Base-by-base conservation (phyloP, 1,140 invertebrate genomes). In the Drosophila nebulosa region DNA sequence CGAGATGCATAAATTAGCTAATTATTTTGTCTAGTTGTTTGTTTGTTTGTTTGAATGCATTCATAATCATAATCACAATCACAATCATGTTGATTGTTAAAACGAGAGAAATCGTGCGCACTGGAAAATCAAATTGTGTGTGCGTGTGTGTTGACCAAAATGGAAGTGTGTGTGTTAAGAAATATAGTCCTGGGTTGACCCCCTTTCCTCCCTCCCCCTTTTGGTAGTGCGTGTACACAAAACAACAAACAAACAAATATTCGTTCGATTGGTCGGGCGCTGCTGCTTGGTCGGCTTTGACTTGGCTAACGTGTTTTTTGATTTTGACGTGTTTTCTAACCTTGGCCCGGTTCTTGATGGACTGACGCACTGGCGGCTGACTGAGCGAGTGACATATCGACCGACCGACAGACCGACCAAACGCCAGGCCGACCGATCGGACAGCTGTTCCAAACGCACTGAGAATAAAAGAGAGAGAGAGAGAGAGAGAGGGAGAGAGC, bases 241-340 rank as follows among this genome's bases (percentile, higher is more conserved):
- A 35, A 46, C 39, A 61, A 46, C 14, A 50, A 24, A 12, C 1
- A 21, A 61, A 65, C 16, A 67, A 68, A 74, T 59, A 64, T 60
- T 69, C 64, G 16, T 51, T 61, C 65, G 61, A 57, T 63, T 52
- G 66, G 58, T 64, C 53, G n/a, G n/a, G n/a, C n/a, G n/a, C n/a
- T n/a, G n/a, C n/a, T n/a, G 53, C 22, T 46, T 55, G 39, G 35
- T 75, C 56, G 58, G 67, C 58, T 46, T 22, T 67, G 60, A 36
- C 56, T 65, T 62, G 68, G 65, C 78, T 86, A 88, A 86, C 81
- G 78, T 75, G 83, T 77, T 89, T 46, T 42, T 42, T 42, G n/a
- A 21, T 46, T 46, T 81, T 90, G 88, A 90, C 88, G 88, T 88
- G 88, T 88, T 88, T 90, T 81, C 67, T 79, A 90, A 90, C 88